Base-by-base conservation (phyloP, 2,888 invertebrate species). In the Scaptodrosophila latifasciaeformis region DNA sequence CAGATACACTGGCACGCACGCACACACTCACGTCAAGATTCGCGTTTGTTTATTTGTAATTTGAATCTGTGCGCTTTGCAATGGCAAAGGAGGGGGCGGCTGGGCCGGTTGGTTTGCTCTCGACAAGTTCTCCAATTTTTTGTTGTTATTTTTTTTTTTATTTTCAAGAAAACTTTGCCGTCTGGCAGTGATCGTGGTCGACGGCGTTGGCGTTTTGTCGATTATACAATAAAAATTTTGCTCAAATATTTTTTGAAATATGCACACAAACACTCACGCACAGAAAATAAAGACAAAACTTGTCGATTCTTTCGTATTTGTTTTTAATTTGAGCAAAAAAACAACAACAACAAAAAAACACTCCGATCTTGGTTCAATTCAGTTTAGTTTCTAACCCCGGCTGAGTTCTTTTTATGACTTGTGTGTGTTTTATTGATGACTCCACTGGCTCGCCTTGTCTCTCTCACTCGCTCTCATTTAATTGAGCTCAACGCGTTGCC, bases 191-290 rank as follows among this genome's bases (percentile, higher is more conserved):
- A 24, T 12, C 35, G 12, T 47, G 37, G 30, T n/a, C 13, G 47
- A 9, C 9, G 47, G 10, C 19, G 29, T 39, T 30, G 39, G 43
- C 29, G 45, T 55, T 59, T 70, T 69, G 62, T 77, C 80, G 74
- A 80, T 75, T 75, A 79, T 75, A 75, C 80, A 80, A 75, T 65
- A 66, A 59, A 55, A 29, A 42, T 34, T 54, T 57, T 58, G 53
- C 58, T 59, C 58, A 58, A 62, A 63, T 57, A 69, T 49, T 42
- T 12, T 59, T 48, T 46, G n/a, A 54, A 43, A 57, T 30, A 49
- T 30, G 51, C 35, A 49, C 49, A 45, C 34, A 53, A 37, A 29
- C 24, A 5, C 40, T 12, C 19, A 46, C 35, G 39, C 34, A 34
- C 39, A 42, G 35, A 19, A 21, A 40, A 40, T 17, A n/a, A n/a